These are phyloP conservation scores for Tolypeutes matacus DNA, from an alignment of 2,797 vertebrate species.

Conservation along the genomic window DNA sequence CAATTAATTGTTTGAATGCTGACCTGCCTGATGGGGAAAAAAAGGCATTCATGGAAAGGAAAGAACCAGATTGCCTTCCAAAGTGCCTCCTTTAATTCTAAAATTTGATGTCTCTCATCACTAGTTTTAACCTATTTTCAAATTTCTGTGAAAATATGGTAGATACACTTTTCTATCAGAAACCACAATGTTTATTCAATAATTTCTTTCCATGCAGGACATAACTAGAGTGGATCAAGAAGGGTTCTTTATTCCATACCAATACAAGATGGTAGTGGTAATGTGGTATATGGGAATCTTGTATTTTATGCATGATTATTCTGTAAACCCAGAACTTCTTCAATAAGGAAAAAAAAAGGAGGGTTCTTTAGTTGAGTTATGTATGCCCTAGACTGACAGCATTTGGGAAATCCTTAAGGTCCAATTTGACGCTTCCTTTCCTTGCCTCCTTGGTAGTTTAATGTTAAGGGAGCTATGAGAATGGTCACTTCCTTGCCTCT, in stretches of 20 bases:
- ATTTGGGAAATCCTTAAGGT: neutral
- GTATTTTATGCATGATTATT: too few relatives aligned
- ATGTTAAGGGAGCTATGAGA: neutral
- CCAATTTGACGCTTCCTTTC: neutral
- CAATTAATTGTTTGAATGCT: neutral
- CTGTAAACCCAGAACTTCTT: too few relatives aligned
- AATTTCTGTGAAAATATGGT: constrained; percentile 19
- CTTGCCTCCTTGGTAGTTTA: neutral
- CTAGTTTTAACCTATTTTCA: neutral
- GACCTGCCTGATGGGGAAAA: neutral
- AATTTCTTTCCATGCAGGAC: neutral
- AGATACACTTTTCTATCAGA: neutral
- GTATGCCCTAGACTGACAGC: neutral
- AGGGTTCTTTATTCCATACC: neutral
- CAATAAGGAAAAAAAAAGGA: neutral
- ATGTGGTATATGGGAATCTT: too few relatives aligned
- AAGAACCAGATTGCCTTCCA: constrained; percentile 14
- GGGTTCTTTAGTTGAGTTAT: neutral
- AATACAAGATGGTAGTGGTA: too few relatives aligned
- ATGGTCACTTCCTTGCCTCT: neutral
- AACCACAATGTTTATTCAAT: constrained; percentile 2
- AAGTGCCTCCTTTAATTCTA: neutral
- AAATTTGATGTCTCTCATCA: neutral
- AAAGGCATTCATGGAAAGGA: neutral
- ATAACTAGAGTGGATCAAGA: neutral